A percentile compares a stretch with the other conserved stretches of the same genome.
These are phyloP conservation scores for Tylochromis polylepis DNA, from an alignment of 2,113 vertebrate species.

Conservation along the genomic window DNA sequence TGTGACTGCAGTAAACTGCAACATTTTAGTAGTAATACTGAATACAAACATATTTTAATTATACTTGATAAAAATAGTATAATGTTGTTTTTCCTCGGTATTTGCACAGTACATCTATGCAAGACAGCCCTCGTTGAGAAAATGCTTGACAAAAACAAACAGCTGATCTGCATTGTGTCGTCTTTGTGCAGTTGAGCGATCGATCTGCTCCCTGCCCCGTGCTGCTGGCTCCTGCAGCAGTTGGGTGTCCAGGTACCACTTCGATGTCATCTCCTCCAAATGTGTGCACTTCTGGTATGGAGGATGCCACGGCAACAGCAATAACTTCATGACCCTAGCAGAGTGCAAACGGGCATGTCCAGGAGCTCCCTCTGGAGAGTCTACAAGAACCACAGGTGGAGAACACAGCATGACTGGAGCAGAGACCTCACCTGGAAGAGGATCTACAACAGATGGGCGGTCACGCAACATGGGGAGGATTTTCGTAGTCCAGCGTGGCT, in stretches of 20 bases:
- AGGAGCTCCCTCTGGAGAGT: not conserved
- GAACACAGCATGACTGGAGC: not conserved
- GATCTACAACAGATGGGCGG: not conserved
- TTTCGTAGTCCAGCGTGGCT: constrained; percentile 36
- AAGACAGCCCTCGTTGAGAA: not conserved
- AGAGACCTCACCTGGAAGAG: not conserved
- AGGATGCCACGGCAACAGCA: constrained; percentile 87
- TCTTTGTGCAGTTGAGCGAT: constrained; percentile 71
- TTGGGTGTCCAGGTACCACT: constrained; percentile 87
- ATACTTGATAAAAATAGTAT: not conserved
- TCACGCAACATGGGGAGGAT: constrained; percentile 46
- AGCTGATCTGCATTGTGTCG: not conserved
- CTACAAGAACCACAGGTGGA: not conserved
- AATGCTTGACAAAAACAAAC: not conserved
- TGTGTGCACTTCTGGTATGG: constrained; percentile 96
- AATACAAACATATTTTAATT: not conserved
- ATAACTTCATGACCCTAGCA: constrained; percentile 82
- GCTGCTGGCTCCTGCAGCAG: constrained; percentile 80
- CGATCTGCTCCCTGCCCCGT: constrained; percentile 83
- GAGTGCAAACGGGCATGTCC: constrained; percentile 81
- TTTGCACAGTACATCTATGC: not conserved
- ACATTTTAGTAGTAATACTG: not conserved
- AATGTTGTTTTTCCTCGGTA: not conserved
- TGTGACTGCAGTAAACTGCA: not conserved
- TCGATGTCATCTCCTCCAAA: constrained; percentile 73